Base-by-base conservation (phyloP, 64 coral and sea anemone genomes). In the Anthopleura sola region DNA sequence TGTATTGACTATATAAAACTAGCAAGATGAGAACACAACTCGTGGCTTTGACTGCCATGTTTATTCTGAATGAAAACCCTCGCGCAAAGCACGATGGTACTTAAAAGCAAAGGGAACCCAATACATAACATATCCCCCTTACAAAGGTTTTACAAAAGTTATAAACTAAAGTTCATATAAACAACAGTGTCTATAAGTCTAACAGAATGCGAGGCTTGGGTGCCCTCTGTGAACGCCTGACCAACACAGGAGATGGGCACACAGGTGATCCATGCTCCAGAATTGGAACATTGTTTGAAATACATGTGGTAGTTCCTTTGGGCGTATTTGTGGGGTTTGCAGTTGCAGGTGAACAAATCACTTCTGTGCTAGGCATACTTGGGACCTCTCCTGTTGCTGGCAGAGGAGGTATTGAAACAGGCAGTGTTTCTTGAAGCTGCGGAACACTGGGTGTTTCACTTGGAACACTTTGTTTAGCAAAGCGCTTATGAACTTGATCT, bases 121-220 rank as follows among this genome's bases (percentile, higher is more conserved):
- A 77, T 77, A 77, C 75, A 77, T 21, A 77, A 76, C 74, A 76
- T 76, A 76, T 77, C 75, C 75, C 34, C 75, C 75, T 33, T 38
- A 77, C 37, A 77, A n/a, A 77, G 37, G 75, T 77, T 13, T 77
- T 44, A 38, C 32, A 36, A 77, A 77, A 36, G 13, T 4, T 37
- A 14, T 4, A 77, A 37, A 77, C 12, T 21, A 77, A 77, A 8
- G 33, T 20, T 38, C 37, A 37, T 13, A 37, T 5, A 77, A 77
- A 77, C 5, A 18, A 37, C 21, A 39, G 75, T 77, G 13, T 77
- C 37, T 40, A 76, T 36, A 77, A 77, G 75, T 77, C 75, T 33
- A 77, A 77, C 17, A 77, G 0, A 77, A 77, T 33, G 18, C 75
- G 75, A 11, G 75, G 75, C 36, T 77, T 77, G 33, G 75, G 75